These are phyloP conservation scores for Sceliomorpha sp. DNA, from an alignment of 2,888 invertebrate species.

Conservation along the genomic window DNA sequence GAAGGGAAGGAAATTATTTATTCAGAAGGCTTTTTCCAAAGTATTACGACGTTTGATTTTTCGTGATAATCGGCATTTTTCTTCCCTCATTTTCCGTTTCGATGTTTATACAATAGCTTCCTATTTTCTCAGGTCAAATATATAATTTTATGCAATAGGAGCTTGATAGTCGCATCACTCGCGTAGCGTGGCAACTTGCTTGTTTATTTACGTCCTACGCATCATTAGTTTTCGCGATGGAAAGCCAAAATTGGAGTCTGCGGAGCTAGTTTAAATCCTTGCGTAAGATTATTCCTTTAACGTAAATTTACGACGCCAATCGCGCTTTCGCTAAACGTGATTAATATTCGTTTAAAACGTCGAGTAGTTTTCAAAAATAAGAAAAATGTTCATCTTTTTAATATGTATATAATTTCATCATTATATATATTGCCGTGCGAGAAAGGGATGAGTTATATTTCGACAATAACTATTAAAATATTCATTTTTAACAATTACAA, in stretches of 20 bases:
- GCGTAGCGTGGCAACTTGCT: not conserved
- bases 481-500: too few species aligned
- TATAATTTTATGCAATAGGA: slow-evolving; percentile 2
- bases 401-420: too few species aligned
- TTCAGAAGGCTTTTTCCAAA: not conserved
- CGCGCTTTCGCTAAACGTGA: not conserved
- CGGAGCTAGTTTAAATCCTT: slow-evolving; percentile 13
- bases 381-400: too few species aligned
- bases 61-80: too few species aligned
- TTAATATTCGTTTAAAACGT: slow-evolving; percentile 2
- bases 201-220: slow-evolving; percentile 10
- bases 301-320: not conserved
- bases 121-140: slow-evolving; percentile 7
- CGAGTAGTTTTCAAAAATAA: not conserved
- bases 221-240: slow-evolving; percentile 6
- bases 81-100: too few species aligned
- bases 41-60: too few species aligned
- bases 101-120: too few species aligned
- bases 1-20: slow-evolving; percentile 9
- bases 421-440: too few species aligned
- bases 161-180: not conserved
- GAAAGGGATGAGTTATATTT: too few species aligned
- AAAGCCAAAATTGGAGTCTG: slow-evolving; percentile 17
- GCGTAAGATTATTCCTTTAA: slow-evolving; percentile 16
- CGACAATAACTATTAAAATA: too few species aligned